A percentile compares a stretch with the other conserved stretches of the same genome.
phyloP scores from a whole-genome alignment of 2,797 vertebrate genomes.

The Tolypeutes matacus region DNA sequence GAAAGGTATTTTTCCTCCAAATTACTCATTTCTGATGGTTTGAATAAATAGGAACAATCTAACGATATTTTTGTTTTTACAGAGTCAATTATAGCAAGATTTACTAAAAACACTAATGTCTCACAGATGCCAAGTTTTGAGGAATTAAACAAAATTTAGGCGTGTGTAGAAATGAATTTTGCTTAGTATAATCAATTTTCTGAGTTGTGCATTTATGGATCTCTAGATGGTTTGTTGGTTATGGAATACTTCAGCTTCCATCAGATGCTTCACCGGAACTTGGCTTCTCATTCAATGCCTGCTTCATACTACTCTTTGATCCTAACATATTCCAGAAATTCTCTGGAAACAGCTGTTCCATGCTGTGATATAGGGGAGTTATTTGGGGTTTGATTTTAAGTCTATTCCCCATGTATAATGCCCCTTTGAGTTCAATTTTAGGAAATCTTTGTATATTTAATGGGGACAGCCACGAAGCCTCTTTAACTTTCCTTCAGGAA shows the following conservation, averaged over 20 bases:
- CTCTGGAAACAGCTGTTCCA: constrained; percentile 1
- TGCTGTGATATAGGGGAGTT: not conserved
- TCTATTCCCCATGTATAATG: not conserved
- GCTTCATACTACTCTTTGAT: not conserved
- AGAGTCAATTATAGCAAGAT: not conserved
- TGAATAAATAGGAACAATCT: not conserved
- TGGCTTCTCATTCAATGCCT: not conserved
- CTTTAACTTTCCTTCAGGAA: constrained; percentile 26
- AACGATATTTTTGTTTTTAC: constrained; percentile 63
- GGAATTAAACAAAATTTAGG: not conserved
- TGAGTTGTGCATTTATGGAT: constrained; percentile 1
- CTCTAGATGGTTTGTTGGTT: not conserved
- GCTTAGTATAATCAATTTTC: constrained; percentile 6
- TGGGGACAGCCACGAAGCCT: not conserved
- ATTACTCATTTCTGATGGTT: not conserved
- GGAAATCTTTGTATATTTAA: constrained; percentile 45
- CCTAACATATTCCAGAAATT: not conserved
- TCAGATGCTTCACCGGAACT: not conserved
- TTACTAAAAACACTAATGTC: constrained; percentile 15
- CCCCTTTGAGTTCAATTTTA: constrained; percentile 9
- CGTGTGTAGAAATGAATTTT: constrained; percentile 31
- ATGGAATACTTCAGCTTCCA: not conserved
- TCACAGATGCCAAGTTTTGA: not conserved
- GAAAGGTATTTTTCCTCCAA: not conserved
- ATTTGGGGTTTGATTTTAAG: constrained; percentile 20